These are phyloP conservation scores for Keiferia lycopersicella DNA, from an alignment of 2,888 invertebrate genomes.

Conservation along the genomic window DNA sequence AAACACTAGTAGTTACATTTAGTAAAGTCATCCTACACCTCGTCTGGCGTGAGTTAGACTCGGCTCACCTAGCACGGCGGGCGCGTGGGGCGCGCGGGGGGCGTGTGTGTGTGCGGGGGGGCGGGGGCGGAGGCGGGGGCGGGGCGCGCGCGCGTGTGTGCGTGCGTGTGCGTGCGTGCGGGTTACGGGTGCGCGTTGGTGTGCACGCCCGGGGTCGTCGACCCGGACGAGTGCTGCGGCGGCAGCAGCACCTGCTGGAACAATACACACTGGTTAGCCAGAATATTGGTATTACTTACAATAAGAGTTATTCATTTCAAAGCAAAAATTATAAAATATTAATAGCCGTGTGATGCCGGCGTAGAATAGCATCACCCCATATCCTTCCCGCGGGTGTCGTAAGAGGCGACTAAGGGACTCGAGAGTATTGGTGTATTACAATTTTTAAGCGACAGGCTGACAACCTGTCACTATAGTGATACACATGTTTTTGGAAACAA, in stretches of 20 bases:
- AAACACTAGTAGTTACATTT: neutral
- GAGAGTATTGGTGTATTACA: no score
- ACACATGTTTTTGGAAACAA: no score
- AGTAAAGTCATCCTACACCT: neutral
- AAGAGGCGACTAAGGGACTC: no score
- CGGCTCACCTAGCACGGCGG: constrained; percentile 42
- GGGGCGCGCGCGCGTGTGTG: constrained; percentile 32
- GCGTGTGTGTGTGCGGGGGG: constrained; percentile 34
- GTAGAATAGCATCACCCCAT: no score
- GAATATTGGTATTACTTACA: neutral
- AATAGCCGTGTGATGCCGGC: no score
- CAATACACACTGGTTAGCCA: neutral
- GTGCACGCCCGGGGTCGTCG: constrained; percentile 58
- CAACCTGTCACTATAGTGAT: no score
- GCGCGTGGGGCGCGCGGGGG: constrained; percentile 34
- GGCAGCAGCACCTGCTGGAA: constrained; percentile 55
- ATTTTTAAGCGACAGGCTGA: no score
- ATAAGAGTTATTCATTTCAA: no score
- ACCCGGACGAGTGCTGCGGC: constrained; percentile 50
- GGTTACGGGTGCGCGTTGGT: constrained; percentile 53
- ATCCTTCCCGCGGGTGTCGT: no score
- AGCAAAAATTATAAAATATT: no score
- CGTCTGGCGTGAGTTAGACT: neutral
- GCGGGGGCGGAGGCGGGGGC: constrained; percentile 34
- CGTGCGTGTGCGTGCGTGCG: constrained; percentile 35